Evolutionary conservation across 2,113 vertebrate species (phyloP).

Genomic region (Gallinago paraguaiae): DNA sequence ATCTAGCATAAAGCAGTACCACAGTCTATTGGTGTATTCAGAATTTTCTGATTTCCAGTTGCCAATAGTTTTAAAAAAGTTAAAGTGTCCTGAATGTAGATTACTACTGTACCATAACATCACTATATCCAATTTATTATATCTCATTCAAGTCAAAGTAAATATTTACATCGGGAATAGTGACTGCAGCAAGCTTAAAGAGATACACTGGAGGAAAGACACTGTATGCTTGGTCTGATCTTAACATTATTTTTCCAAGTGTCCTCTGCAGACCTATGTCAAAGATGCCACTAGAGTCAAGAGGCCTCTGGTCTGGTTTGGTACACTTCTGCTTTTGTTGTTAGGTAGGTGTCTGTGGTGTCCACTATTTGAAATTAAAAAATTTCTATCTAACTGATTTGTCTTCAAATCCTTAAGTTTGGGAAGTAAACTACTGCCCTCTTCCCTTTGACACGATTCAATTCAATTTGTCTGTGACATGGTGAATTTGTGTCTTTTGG

Average conservation of each 20-base stretch:
- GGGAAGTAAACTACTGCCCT: neutral
- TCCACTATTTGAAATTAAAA: neutral
- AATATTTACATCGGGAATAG: neutral
- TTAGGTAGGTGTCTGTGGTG: neutral
- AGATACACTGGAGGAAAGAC: neutral
- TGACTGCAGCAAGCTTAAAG: neutral
- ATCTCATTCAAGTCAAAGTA: neutral
- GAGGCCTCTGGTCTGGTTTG: neutral
- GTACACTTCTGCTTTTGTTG: neutral
- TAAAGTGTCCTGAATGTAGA: neutral
- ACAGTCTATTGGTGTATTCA: neutral
- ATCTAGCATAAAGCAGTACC: neutral
- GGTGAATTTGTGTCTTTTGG: neutral
- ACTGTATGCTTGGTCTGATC: neutral
- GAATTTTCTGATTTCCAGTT: neutral
- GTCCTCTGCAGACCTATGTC: neutral
- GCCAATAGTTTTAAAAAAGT: neutral
- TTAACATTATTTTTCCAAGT: neutral
- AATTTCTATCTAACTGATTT: neutral
- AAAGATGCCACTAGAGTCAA: neutral
- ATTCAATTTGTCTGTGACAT: neutral
- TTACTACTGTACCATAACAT: neutral
- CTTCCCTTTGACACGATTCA: neutral
- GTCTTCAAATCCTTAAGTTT: neutral
- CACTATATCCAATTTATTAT: neutral